Evolutionary conservation across 2,113 vertebrate genomes (phyloP).

Genomic region (Amphilophus citrinellus): DNA sequence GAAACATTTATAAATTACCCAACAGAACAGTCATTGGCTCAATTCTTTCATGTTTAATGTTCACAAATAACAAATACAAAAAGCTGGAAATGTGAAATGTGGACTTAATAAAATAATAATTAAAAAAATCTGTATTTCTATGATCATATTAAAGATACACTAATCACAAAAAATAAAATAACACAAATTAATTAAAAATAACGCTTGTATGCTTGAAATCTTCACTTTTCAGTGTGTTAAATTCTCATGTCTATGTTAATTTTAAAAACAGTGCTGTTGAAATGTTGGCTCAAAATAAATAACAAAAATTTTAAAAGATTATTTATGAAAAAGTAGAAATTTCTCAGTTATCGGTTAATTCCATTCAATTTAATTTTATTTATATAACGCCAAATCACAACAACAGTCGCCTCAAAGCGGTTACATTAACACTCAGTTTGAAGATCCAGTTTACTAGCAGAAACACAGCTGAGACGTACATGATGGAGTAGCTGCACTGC

Average conservation of each 20-base stretch:
- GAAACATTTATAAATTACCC: not conserved
- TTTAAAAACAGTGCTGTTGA: too few relatives aligned
- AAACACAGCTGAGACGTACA: not conserved
- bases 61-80: not conserved
- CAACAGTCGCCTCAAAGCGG: too few relatives aligned
- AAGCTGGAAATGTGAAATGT: not conserved
- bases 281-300: not conserved
- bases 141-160: not conserved
- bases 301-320: not conserved
- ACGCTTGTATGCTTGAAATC: too few relatives aligned
- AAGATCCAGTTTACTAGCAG: not conserved
- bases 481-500: not conserved
- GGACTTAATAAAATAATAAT: not conserved
- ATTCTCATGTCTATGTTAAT: too few relatives aligned
- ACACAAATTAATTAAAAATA: too few relatives aligned
- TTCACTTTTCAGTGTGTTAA: too few relatives aligned
- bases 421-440: not conserved
- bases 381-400: too few relatives aligned
- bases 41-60: slow-evolving; percentile 3
- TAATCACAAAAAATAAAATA: not conserved
- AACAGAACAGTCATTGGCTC: not conserved
- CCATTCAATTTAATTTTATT: too few relatives aligned
- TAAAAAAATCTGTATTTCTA: not conserved
- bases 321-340: not conserved
- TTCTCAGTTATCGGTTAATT: not conserved